Evolutionary conservation across 1,140 invertebrate species (phyloP).

Genomic region (Anagrus nilaparvatae): DNA sequence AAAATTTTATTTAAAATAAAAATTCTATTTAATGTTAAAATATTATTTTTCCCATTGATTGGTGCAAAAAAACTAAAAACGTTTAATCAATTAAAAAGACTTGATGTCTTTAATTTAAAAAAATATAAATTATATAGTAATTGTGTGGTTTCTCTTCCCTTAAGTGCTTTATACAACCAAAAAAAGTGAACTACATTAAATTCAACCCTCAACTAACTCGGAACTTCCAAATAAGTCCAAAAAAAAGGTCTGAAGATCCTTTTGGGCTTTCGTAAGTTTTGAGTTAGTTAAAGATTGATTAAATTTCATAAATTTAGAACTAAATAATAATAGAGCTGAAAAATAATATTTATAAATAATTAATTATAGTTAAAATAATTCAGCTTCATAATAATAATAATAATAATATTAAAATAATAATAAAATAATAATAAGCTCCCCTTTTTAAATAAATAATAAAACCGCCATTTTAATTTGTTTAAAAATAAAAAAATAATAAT

Average conservation of each 20-base stretch:
- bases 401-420: no score
- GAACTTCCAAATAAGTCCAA: constrained; percentile 11
- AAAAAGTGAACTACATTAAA: neutral
- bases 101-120: neutral
- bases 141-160: constrained; percentile 28
- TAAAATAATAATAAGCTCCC: no score
- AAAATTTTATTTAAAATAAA: constrained; percentile 10
- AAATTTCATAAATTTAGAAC: constrained; percentile 8
- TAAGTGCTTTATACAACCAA: constrained; percentile 35
- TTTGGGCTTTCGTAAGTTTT: neutral
- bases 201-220: neutral
- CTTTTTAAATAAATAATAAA: no score
- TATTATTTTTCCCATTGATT: no score
- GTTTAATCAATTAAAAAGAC: neutral
- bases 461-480: no score
- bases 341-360: constrained; percentile 12
- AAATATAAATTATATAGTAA: constrained; percentile 3
- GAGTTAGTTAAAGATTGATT: neutral
- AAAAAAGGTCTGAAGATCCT: constrained; percentile 14
- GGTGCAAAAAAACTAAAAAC: neutral
- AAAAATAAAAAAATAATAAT: no score
- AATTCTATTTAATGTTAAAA: constrained; percentile 7
- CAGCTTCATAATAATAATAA: no score
- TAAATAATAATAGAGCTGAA: constrained; percentile 3
- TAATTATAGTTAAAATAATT: no score